These are phyloP conservation scores for Solenodon paradoxus DNA, from an alignment of 2,113 vertebrate genomes.

Conservation along the genomic window DNA sequence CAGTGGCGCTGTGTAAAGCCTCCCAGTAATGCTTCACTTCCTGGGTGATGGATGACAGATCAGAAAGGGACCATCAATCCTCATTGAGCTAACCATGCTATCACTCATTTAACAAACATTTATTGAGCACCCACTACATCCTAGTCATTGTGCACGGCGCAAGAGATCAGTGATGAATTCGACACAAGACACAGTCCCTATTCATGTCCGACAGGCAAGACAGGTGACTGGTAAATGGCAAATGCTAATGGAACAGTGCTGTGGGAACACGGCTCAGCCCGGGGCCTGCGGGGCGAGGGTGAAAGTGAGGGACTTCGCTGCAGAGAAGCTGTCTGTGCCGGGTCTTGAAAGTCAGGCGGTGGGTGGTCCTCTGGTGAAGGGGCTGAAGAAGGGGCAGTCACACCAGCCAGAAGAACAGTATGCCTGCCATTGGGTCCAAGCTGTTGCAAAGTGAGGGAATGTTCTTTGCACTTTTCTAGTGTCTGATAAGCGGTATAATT, in stretches of 20 bases:
- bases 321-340: not conserved
- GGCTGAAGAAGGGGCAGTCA: constrained; percentile 15
- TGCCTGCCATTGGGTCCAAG: constrained; percentile 50
- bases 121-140: constrained; percentile 55
- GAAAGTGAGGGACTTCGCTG: not conserved
- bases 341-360: not conserved
- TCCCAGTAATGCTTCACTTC: not conserved
- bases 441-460: constrained; percentile 63
- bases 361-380: not conserved
- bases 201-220: constrained; percentile 29
- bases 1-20: not conserved
- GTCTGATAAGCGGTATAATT: constrained; percentile 52
- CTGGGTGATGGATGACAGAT: constrained; percentile 55
- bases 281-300: not conserved
- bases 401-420: constrained; percentile 29
- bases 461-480: constrained; percentile 40
- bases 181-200: constrained; percentile 31
- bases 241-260: not conserved
- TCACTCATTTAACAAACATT: constrained; percentile 68
- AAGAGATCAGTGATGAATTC: constrained; percentile 57
- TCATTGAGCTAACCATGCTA: constrained; percentile 20
- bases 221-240: constrained; percentile 35
- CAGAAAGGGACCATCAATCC: constrained; percentile 63
- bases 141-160: not conserved
- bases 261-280: not conserved